Conservation (phyloP, 2,113 vertebrate species). For the Oreochromis spilurus region DNA sequence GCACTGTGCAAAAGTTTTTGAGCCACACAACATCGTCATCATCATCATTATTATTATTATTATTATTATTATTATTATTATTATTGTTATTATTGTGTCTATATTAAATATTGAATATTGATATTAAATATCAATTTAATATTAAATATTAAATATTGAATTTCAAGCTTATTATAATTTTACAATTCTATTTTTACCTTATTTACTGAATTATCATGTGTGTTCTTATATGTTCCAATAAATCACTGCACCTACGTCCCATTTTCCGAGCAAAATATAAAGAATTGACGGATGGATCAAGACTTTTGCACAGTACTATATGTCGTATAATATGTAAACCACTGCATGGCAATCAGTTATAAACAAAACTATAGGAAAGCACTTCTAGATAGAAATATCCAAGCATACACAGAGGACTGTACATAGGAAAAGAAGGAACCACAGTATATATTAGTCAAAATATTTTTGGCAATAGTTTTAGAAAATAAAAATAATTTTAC, state of each 20-base stretch:
- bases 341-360: neutral
- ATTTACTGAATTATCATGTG: neutral
- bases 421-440: neutral
- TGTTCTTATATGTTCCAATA: neutral
- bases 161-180: neutral
- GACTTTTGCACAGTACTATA: neutral
- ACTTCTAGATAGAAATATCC: conserved; percentile 5
- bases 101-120: too few relatives aligned
- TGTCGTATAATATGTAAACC: neutral
- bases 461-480: neutral
- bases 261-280: neutral
- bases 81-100: too few relatives aligned
- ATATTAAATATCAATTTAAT: too few relatives aligned
- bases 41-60: neutral
- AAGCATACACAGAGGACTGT: neutral
- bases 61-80: neutral
- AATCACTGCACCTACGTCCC: neutral
- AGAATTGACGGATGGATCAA: neutral
- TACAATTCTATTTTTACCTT: neutral
- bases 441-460: neutral
- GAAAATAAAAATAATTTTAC: neutral
- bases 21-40: neutral
- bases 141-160: neutral
- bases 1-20: neutral
- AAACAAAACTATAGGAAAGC: neutral